Evolutionary conservation across 2,888 invertebrate genomes (phyloP).

Genomic region (Gnatocerus cornutus): DNA sequence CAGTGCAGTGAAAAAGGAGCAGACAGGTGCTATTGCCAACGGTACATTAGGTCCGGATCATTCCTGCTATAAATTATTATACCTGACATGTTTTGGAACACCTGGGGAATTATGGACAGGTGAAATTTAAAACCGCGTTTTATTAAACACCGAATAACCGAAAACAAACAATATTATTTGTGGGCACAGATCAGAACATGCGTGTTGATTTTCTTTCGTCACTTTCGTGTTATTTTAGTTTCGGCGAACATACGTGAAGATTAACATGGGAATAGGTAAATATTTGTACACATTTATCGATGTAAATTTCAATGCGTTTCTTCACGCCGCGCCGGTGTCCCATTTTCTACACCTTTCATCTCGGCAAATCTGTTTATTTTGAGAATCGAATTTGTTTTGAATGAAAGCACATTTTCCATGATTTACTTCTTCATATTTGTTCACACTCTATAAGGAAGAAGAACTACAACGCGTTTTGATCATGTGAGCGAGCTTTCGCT

Average conservation of each 20-base stretch:
- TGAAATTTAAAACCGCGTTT: slow-evolving; percentile 46
- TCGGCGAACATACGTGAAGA: slow-evolving; percentile 47
- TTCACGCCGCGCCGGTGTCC: slow-evolving; percentile 44
- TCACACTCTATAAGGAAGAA: not conserved
- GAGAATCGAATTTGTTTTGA: slow-evolving; percentile 50
- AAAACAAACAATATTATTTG: slow-evolving; percentile 54
- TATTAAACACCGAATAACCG: slow-evolving; percentile 37
- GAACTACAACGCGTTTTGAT: not conserved
- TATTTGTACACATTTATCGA: slow-evolving; percentile 52
- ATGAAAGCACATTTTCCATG: slow-evolving; percentile 24
- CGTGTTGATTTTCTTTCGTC: slow-evolving; percentile 57
- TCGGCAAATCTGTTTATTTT: slow-evolving; percentile 55
- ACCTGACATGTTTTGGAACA: slow-evolving; percentile 38
- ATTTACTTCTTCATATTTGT: slow-evolving; percentile 28
- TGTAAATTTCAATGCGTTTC: slow-evolving; percentile 43
- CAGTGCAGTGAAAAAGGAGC: slow-evolving; percentile 17
- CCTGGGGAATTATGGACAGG: slow-evolving; percentile 48
- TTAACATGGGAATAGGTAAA: slow-evolving; percentile 53
- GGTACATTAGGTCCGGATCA: slow-evolving; percentile 34
- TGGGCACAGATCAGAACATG: slow-evolving; percentile 56
- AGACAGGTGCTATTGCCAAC: slow-evolving; percentile 43
- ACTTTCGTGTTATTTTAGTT: slow-evolving; percentile 56
- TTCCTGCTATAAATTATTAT: slow-evolving; percentile 38
- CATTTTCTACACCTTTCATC: slow-evolving; percentile 43
- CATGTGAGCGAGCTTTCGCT: too few species aligned